Evolutionary conservation across 2,888 invertebrate species (phyloP).

Genomic region (Mayetiola destructor): DNA sequence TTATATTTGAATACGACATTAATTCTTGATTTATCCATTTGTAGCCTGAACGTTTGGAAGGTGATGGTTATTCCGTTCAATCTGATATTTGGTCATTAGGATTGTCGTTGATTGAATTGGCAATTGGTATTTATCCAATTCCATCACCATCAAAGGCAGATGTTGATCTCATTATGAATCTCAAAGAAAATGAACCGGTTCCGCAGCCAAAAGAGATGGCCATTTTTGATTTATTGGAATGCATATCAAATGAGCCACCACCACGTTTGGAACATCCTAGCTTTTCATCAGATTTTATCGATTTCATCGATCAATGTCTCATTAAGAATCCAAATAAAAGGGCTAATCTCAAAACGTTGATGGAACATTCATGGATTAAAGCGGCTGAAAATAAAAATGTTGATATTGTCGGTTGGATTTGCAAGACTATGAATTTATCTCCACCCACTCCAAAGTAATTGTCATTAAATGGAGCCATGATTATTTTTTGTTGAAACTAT

Average conservation of each 20-base stretch:
- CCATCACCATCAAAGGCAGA: constrained; percentile 86
- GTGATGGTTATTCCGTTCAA: constrained; percentile 94
- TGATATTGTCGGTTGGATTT: constrained; percentile 91
- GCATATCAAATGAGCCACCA: constrained; percentile 97
- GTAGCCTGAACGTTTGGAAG: constrained; percentile 94
- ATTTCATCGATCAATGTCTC: constrained; percentile 90
- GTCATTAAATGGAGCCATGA: too few relatives aligned
- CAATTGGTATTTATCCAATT: constrained; percentile 96
- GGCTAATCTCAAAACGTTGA: constrained; percentile 75
- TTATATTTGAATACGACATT: neutral
- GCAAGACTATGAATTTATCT: constrained; percentile 80
- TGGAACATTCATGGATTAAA: constrained; percentile 89
- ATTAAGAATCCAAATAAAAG: constrained; percentile 94
- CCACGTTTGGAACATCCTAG: constrained; percentile 85
- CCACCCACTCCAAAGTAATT: constrained; percentile 54
- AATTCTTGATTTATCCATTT: constrained; percentile 14
- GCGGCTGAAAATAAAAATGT: constrained; percentile 73
- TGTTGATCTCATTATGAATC: constrained; percentile 67
- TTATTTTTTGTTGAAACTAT: too few relatives aligned
- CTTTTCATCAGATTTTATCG: constrained; percentile 78
- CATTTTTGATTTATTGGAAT: constrained; percentile 86
- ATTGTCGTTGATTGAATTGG: constrained; percentile 94
- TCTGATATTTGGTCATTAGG: constrained; percentile 99
- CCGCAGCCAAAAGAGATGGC: constrained; percentile 82
- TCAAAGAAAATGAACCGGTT: constrained; percentile 53